Evolutionary conservation across 2,888 invertebrate genomes (phyloP), one percentile per base, ranked within the genome.

Genomic region (Clostera curtula): DNA sequence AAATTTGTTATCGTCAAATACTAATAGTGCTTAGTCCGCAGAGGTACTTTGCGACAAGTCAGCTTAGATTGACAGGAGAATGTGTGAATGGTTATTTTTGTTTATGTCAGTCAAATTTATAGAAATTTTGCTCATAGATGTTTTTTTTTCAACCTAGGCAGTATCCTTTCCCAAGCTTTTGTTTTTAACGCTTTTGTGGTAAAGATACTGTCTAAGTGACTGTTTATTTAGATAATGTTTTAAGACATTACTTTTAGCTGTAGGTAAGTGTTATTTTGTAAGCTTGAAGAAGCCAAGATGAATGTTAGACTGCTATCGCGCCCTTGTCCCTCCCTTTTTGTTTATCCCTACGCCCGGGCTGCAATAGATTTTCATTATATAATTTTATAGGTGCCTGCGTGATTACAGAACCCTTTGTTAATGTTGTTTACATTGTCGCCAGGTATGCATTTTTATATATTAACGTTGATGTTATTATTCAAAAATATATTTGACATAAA

Each of bases 401-500:
- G 77, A 68, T 68, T 66, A 59, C 69, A 71, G 64, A 74, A 71
- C 74, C 80, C 76, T 80, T 80, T 76, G 51, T 82, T 76, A 80
- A 74, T 80, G 82, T 83, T 83, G 83, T 83, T 83, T 83, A 83
- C 83, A 83, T 83, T 82, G 83, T 83, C 83, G 83, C 83, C 83
- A 83, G 83, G 83, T 83, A 83, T 80, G 82, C 77, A 65, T 76
- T 74, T 72, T 73, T 65, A 59, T 38, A 67, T 76, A 67, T 67
- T 75, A 75, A 51, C 60, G 70, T 68, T 64, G 43, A 44, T 68
- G 55, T 65, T 41, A 54, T n/a, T n/a, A n/a, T n/a, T n/a, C n/a
- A n/a, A n/a, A n/a, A n/a, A n/a, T n/a, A n/a, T n/a, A n/a, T n/a
- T n/a, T n/a, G n/a, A n/a, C n/a, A n/a, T n/a, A n/a, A n/a, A n/a